These are phyloP conservation scores for Lasiurus borealis DNA, from an alignment of 2,113 vertebrate genomes.

Conservation along the genomic window DNA sequence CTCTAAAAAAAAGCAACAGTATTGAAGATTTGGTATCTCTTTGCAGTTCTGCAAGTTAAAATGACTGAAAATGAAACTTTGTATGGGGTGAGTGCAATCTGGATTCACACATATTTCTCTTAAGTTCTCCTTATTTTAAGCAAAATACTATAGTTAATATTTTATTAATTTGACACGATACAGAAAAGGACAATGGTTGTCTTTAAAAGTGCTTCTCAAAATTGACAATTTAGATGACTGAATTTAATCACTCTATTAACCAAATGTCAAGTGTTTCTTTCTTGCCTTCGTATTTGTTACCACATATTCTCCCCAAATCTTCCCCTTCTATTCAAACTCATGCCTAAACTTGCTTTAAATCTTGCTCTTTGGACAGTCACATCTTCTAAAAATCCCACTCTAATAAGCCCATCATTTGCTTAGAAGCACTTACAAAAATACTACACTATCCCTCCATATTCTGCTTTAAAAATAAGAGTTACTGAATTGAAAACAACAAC, in stretches of 20 bases:
- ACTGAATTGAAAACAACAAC: not conserved
- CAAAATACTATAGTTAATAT: not conserved
- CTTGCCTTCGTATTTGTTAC: not conserved
- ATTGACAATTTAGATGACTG: not conserved
- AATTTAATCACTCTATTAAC: not conserved
- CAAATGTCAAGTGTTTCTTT: conserved; percentile 16
- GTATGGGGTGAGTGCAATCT: not conserved
- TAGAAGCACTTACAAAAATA: not conserved
- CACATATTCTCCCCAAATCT: not conserved
- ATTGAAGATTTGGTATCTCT: not conserved
- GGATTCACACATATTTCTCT: conserved; percentile 46
- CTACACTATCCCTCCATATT: not conserved
- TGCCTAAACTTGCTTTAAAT: not conserved
- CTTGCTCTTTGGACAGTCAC: not conserved
- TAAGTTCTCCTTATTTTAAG: conserved; percentile 66
- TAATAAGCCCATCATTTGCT: not conserved
- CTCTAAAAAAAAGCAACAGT: not conserved
- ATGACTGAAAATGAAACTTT: conserved; percentile 70
- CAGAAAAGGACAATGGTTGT: not conserved
- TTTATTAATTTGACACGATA: conserved; percentile 49
- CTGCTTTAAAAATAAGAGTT: not conserved
- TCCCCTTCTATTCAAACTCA: not conserved
- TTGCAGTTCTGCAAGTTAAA: not conserved
- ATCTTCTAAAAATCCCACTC: not conserved
- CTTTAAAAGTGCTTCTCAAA: not conserved